phyloP scores from a whole-genome alignment of 2,888 invertebrate genomes.

The Epinotia nisella region DNA sequence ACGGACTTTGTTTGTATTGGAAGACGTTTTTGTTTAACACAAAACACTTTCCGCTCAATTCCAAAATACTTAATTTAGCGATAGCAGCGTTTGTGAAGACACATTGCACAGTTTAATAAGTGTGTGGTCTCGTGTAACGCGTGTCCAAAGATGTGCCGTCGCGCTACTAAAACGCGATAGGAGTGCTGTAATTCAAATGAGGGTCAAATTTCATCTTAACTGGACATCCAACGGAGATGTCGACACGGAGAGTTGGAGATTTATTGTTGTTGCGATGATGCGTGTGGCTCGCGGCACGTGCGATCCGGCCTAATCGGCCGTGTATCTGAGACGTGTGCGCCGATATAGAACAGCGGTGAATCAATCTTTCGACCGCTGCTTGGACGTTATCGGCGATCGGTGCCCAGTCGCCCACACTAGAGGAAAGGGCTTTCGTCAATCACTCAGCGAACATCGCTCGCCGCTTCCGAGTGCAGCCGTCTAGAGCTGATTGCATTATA shows the following conservation, averaged over 20 bases:
- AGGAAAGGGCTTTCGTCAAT: constrained; percentile 63
- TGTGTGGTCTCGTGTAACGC: constrained; percentile 68
- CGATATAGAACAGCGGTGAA: constrained; percentile 75
- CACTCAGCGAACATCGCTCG: constrained; percentile 54
- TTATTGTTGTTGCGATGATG: constrained; percentile 70
- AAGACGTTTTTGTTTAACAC: constrained; percentile 7
- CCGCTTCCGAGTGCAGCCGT: constrained; percentile 25
- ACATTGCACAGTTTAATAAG: constrained; percentile 27
- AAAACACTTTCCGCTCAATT: neutral
- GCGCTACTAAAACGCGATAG: constrained; percentile 68
- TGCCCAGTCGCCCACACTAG: constrained; percentile 68
- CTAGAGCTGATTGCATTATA: constrained; percentile 25
- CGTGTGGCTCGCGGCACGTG: constrained; percentile 70
- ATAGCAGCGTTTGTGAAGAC: constrained; percentile 1
- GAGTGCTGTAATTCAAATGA: constrained; percentile 70
- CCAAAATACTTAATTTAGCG: constrained; percentile 10
- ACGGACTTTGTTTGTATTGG: constrained; percentile 27
- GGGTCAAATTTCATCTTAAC: constrained; percentile 72
- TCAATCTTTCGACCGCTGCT: constrained; percentile 72
- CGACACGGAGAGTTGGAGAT: constrained; percentile 66
- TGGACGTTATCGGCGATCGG: constrained; percentile 72
- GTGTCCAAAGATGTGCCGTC: constrained; percentile 59
- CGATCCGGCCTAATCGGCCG: constrained; percentile 63
- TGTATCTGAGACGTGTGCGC: constrained; percentile 70
- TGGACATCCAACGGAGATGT: constrained; percentile 64